These are phyloP conservation scores for Carcharodon carcharias DNA, from an alignment of 2,797 vertebrate species.

Conservation along the genomic window DNA sequence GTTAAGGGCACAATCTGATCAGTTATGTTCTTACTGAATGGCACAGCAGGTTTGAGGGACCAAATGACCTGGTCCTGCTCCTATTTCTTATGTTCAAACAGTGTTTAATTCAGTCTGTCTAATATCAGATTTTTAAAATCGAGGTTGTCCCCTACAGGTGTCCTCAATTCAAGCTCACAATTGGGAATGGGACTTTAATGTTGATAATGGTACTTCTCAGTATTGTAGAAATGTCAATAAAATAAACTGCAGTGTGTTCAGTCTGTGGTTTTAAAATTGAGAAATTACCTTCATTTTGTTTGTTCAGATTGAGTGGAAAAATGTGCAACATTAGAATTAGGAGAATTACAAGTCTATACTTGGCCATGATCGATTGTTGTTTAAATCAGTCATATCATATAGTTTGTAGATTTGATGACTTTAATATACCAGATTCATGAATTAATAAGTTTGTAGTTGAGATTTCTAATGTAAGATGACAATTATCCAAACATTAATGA, in stretches of 20 bases:
- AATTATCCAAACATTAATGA: background rate
- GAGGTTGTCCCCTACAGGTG: background rate
- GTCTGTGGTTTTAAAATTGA: background rate
- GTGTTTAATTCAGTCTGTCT: background rate
- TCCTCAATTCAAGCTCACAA: background rate
- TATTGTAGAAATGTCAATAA: background rate
- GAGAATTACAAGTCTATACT: background rate
- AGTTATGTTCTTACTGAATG: background rate
- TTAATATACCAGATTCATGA: background rate
- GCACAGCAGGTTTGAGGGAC: background rate
- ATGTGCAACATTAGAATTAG: background rate
- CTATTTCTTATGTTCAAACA: background rate
- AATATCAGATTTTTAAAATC: background rate
- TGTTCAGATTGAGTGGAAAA: background rate
- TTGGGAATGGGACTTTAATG: background rate
- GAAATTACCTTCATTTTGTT: background rate
- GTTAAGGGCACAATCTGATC: background rate
- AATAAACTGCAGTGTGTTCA: background rate
- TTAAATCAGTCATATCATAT: background rate
- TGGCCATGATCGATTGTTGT: background rate
- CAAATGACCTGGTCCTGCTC: too few relatives aligned
- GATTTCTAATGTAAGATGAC: background rate
- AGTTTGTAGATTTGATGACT: background rate
- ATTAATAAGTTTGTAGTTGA: background rate
- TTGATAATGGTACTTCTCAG: background rate